phyloP scores from a whole-genome alignment of 2,888 invertebrate species.

The Lymantria monacha region DNA sequence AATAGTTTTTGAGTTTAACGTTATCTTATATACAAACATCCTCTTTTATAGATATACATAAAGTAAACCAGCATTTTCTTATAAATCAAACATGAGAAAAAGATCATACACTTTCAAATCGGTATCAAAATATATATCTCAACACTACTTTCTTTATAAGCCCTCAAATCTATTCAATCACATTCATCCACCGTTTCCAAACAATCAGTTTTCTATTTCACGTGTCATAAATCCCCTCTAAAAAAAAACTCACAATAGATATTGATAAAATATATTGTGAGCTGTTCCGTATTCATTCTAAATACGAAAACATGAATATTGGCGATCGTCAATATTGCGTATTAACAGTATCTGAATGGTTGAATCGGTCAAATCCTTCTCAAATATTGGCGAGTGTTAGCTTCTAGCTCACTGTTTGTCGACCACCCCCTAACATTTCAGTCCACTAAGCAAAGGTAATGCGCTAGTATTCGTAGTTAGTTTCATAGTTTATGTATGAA shows the following conservation, averaged over 20 bases:
- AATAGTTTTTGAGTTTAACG: no score
- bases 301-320: slow-evolving; percentile 23
- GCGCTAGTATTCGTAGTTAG: slow-evolving; percentile 5
- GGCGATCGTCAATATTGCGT: slow-evolving; percentile 12
- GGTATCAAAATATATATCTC: slow-evolving; percentile 6
- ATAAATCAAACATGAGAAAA: neutral
- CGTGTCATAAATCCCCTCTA: slow-evolving; percentile 16
- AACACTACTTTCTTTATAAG: slow-evolving; percentile 2
- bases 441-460: slow-evolving; percentile 52
- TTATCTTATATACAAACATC: no score
- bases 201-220: slow-evolving; percentile 17
- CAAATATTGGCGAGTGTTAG: slow-evolving; percentile 56
- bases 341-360: slow-evolving; percentile 14
- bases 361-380: slow-evolving; percentile 31
- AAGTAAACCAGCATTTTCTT: neutral
- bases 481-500: neutral
- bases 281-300: slow-evolving; percentile 9
- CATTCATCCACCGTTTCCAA: slow-evolving; percentile 9
- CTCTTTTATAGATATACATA: no score
- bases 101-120: neutral
- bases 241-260: slow-evolving; percentile 10
- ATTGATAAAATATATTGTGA: slow-evolving; percentile 6
- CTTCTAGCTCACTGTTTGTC: slow-evolving; percentile 38
- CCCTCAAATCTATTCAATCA: slow-evolving; percentile 11
- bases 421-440: slow-evolving; percentile 33